Base-by-base conservation (phyloP, 2,888 invertebrate genomes). In the Sepioteuthis lessoniana region DNA sequence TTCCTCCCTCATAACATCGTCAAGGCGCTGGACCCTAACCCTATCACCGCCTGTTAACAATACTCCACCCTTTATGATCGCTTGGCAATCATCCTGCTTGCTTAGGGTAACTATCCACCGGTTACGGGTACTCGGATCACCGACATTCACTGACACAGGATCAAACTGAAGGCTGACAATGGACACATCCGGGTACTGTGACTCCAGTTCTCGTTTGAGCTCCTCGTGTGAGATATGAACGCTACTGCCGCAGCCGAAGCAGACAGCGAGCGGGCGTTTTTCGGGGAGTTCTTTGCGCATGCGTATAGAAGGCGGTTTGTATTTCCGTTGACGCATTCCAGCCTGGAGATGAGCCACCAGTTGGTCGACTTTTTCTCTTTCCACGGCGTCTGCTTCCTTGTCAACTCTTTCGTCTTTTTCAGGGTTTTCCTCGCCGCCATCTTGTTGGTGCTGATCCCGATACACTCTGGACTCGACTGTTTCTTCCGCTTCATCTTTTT, bases 231-330 rank as follows among this genome's bases (percentile, higher is more conserved):
- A 50, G 16, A 92, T 92, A 5, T 50, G 55, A 31, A 93, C 13
- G 13, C 35, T 28, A 38, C 38, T 31, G 7, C 38, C 55, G 37
- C 93, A 93, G 55, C 50, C 60, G 50, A 93, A 93, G 19, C 93
- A 93, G 37, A 93, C 50, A 0, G 93, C 21, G 21, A 50, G 50
- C 37, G 93, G 93, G 31, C 55, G 93, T 7, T 35, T n/a, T 38
- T 93, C 55, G 0, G 93, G 93, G 38, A 93, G 93, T 38, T n/a
- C 50, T 50, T 93, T 93, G 55, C 93, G 93, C 93, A 93, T 50
- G 50, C 93, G 55, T 21, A 93, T 50, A 31, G 93, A 50, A 19
- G 93, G 93, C 16, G 93, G 60, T 60, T 93, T 93, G 50, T 47
- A 50, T 38, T 93, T 60, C 50, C 46, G 60, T 3, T 55, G n/a